Base-by-base conservation (phyloP, 2,888 invertebrate genomes). In the Xanthostigma xanthostigma region DNA sequence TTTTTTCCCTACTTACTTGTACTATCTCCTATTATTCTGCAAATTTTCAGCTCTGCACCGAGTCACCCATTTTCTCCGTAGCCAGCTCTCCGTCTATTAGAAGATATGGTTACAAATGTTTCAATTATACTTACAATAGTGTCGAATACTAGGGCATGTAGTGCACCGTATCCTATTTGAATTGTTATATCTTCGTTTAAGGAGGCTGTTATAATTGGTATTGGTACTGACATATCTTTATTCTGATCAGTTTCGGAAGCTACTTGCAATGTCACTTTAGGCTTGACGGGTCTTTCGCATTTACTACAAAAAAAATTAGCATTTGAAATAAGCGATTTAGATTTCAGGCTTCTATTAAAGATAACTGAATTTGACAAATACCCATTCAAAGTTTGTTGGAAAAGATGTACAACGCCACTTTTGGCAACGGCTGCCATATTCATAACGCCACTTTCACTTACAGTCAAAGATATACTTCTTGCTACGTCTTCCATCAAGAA, bases 401-500 rank as follows among this genome's bases (percentile, higher is more conserved):
- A 93, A 48, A 87, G 70, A 64, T 90, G 84, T 38, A 86, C 76
- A 8, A 81, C 78, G 1, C 93, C 93, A 59, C 80, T 84, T 55
- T 81, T 74, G 0, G 88, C 87, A 0, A 79, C 74, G 62, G 68
- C 63, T 54, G 75, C 64, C 64, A 68, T 59, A 55, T 68, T 69
- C 0, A 70, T 71, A 9, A 65, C 58, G 0, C 73, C 73, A 5
- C 75, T 73, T 9, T 71, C 70, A 4, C 65, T 64, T 14, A 69
- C 60, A 51, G 73, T 60, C 1, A 73, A 65, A 0, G 78, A 75
- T 17, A 79, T 55, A 48, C 67, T 68, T 44, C 67, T 57, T 1
- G 81, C 78, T 14, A 81, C 75, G 56, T 87, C 85, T 59, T 85
- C 85, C 64, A 84, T 71, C 1, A 81, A 71, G 51, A 76, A 78